Evolutionary conservation across 2,888 invertebrate genomes (phyloP).

Genomic region (Agriopis leucophaearia): DNA sequence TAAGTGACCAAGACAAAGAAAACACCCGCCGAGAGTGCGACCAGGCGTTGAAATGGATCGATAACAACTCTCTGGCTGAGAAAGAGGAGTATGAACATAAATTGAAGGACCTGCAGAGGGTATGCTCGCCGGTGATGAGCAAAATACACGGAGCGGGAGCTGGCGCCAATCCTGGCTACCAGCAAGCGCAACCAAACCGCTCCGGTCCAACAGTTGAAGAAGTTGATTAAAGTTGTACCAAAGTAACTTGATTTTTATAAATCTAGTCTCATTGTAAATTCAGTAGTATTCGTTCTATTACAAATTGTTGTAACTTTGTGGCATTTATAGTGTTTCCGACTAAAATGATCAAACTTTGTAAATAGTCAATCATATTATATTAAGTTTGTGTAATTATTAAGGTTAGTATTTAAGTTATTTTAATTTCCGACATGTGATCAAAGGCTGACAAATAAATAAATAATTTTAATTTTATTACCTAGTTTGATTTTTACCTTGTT

Average conservation of each 20-base stretch:
- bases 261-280: conserved; percentile 7
- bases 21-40: conserved; percentile 81
- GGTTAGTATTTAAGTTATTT: neutral
- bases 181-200: conserved; percentile 47
- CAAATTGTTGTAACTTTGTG: neutral
- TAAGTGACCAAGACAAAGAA: conserved; percentile 89
- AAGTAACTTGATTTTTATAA: neutral
- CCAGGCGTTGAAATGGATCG: conserved; percentile 90
- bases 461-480: neutral
- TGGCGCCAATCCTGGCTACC: conserved; percentile 47
- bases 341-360: conserved; percentile 16
- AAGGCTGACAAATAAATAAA: conserved; percentile 14
- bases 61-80: conserved; percentile 88
- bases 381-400: neutral
- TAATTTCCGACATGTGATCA: conserved; percentile 25
- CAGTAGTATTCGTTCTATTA: conserved; percentile 5
- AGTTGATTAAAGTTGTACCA: conserved; percentile 56
- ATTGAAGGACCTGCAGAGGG: conserved; percentile 86
- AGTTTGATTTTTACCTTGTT: conserved; percentile 12
- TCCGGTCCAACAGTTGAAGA: conserved; percentile 69
- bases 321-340: conserved; percentile 19
- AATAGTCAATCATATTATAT: neutral
- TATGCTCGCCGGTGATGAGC: conserved; percentile 86
- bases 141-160: conserved; percentile 85
- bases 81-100: conserved; percentile 88